phyloP scores from a whole-genome alignment of 2,888 invertebrate species.

The Teleogryllus oceanicus region DNA sequence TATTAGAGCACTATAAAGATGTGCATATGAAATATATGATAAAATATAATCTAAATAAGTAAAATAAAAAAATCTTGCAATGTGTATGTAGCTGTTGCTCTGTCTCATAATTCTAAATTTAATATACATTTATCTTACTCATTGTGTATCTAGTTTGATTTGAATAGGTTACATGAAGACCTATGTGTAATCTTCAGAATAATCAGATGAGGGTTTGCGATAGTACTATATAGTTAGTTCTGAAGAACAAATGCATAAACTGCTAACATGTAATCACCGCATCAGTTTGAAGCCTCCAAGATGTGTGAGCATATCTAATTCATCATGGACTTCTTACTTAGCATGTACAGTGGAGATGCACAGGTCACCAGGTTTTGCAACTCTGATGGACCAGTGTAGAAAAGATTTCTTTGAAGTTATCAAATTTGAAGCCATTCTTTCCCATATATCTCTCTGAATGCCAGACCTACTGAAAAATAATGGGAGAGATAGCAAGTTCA shows the following conservation, averaged over 20 bases:
- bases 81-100: constrained; percentile 18
- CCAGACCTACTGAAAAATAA: too few species aligned
- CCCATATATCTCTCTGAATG: too few species aligned
- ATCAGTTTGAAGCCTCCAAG: not conserved
- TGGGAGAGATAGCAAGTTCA: too few species aligned
- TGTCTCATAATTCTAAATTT: constrained; percentile 6
- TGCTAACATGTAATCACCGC: not conserved
- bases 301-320: not conserved
- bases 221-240: constrained; percentile 2
- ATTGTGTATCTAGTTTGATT: constrained; percentile 9
- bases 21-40: constrained; percentile 12
- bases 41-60: constrained; percentile 11
- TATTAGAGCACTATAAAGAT: not conserved
- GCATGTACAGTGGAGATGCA: too few species aligned
- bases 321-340: too few species aligned
- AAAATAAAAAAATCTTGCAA: constrained; percentile 11
- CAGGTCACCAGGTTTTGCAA: too few species aligned
- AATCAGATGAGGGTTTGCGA: not conserved
- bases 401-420: too few species aligned
- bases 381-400: too few species aligned
- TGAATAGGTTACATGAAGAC: constrained; percentile 1
- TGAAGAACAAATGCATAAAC: constrained; percentile 18
- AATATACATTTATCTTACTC: constrained; percentile 6
- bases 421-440: too few species aligned
- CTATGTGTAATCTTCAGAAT: not conserved